Evolutionary conservation across 2,888 invertebrate genomes (phyloP).

Genomic region (Limnephilus lunatus): DNA sequence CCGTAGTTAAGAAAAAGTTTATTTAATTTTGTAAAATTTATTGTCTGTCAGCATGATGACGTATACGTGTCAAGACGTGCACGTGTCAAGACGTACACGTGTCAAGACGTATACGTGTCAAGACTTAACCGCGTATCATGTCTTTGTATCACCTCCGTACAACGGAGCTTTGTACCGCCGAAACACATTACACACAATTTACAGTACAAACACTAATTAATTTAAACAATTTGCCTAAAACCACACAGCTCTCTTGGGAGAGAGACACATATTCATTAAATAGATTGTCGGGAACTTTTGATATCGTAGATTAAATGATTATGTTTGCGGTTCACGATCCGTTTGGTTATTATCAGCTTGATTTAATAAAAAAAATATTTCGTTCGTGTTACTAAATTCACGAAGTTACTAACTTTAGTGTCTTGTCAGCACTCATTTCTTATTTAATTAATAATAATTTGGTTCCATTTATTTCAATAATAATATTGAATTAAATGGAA

Average conservation of each 20-base stretch:
- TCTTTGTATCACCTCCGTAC: neutral
- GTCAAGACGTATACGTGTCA: neutral
- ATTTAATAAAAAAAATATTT: neutral
- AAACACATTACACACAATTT: neutral
- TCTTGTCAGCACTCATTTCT: too few relatives aligned
- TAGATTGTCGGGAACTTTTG: neutral
- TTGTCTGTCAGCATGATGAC: too few relatives aligned
- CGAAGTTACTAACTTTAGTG: neutral
- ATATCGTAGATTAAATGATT: neutral
- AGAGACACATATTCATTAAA: neutral
- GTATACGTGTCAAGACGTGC: too few relatives aligned
- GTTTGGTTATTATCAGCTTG: neutral
- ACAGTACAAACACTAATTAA: neutral
- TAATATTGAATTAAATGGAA: too few relatives aligned
- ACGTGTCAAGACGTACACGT: too few relatives aligned
- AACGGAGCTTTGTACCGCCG: neutral
- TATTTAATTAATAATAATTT: too few relatives aligned
- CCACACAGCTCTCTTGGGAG: neutral
- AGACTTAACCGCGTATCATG: neutral
- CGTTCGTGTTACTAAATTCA: neutral
- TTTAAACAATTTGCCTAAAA: neutral
- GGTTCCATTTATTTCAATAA: too few relatives aligned
- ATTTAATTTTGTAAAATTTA: too few relatives aligned
- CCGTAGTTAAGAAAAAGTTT: too few relatives aligned
- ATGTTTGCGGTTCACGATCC: neutral